Base-by-base conservation (phyloP, 1,140 invertebrate genomes). In the Adoxophyes honmai region DNA sequence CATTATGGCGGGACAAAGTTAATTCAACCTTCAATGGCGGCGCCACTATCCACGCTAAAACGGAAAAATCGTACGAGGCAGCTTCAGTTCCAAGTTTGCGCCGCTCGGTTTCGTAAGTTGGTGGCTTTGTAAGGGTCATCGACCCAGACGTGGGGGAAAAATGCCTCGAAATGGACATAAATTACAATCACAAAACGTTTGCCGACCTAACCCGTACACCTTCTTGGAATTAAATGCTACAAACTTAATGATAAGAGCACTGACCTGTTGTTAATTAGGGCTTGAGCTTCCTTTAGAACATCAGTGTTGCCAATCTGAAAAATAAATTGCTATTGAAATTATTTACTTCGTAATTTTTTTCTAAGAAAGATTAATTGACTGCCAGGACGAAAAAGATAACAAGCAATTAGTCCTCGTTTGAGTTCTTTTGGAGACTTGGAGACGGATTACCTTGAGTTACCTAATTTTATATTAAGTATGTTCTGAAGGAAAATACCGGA, bases 111-210 rank as follows among this genome's bases (percentile, higher is more conserved):
- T 9, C 3, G 1, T 36, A 36, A 36, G 34, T 3, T 36, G 8
- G n/a, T 36, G 34, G 34, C n/a, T 36, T 9, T 11, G 1, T 36
- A 18, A 48, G 39, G 64, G 66, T 62, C 66, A 66, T 60, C 53
- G 59, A 57, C 59, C 66, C 66, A 69, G 66, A 63, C 66, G 58
- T 48, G 52, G 55, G 60, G 60, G 59, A 57, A 51, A 62, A 28
- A 28, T 28, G 53, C 59, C 38, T 38, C 42, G 53, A 33, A 34
- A 36, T 11, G 36, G 35, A 33, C 39, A 62, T 59, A 52, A 52
- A 52, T 52, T 52, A 52, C 51, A 52, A 48, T 48, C 42, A 48
- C 21, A 48, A 16, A n/a, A 48, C 16, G 42, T 48, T 48, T 18
- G 18, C 42, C 3, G 11, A 48, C 18, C 1, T 38, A 28, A 42